These are phyloP conservation scores for Fistularia commersonii DNA, from an alignment of 2,797 vertebrate genomes.

Conservation along the genomic window DNA sequence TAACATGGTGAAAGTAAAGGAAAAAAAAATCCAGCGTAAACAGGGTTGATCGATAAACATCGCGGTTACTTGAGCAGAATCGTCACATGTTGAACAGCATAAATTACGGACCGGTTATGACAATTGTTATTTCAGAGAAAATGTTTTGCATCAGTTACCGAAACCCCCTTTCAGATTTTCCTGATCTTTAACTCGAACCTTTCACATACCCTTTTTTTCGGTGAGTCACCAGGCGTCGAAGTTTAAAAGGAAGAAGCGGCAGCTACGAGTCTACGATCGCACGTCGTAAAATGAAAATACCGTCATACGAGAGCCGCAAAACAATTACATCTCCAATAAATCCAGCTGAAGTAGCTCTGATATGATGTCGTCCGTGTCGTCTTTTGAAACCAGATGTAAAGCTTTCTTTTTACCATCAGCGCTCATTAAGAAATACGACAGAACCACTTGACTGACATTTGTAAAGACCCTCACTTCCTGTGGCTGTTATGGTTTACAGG, in stretches of 20 bases:
- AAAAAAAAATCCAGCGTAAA: too few species aligned
- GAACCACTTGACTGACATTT: slow-evolving; percentile 29
- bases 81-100: too few species aligned
- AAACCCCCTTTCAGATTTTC: slow-evolving; percentile 43
- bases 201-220: slow-evolving; percentile 2
- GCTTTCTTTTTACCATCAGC: slow-evolving; percentile 8
- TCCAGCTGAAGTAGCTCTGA: too few species aligned
- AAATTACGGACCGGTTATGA: too few species aligned
- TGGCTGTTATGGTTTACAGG: slow-evolving; percentile 22
- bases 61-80: too few species aligned
- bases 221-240: slow-evolving; percentile 40
- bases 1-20: neutral
- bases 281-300: neutral
- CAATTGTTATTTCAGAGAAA: too few species aligned
- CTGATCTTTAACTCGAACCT: slow-evolving; percentile 42
- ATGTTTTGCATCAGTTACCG: too few species aligned
- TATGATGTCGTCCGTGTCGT: too few species aligned
- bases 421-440: neutral
- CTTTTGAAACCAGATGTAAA: slow-evolving; percentile 8
- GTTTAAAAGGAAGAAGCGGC: neutral
- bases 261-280: slow-evolving; percentile 1
- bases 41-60: too few species aligned
- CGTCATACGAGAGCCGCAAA: neutral
- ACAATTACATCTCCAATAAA: too few species aligned
- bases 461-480: slow-evolving; percentile 61